Evolutionary conservation across 1,140 invertebrate genomes (phyloP), one percentile per base, ranked within the genome.

Genomic region (Musca domestica): DNA sequence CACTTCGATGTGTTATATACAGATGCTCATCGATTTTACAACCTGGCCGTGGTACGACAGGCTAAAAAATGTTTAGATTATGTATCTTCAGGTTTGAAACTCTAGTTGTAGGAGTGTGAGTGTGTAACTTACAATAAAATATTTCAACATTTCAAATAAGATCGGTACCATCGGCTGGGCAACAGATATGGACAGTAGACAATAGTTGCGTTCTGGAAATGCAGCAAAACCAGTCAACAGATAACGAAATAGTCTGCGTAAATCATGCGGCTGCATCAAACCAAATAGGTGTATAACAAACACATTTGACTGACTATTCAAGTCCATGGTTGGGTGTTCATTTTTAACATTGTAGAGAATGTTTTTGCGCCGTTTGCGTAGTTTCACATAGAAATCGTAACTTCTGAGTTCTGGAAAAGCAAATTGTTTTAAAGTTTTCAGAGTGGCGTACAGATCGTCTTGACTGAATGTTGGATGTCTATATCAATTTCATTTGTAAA

Each of bases 121-220:
- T 54, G 22, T 9, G n/a, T 1, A 22, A 22, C 70, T 71, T 64
- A 69, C 76, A 66, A 74, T 70, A 34, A 78, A 78, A 61, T 76
- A 78, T 15, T 75, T 70, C 3, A 78, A 56, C 15, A 74, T 64
- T 34, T 76, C 73, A 3, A 27, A 0, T 14, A 69, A 54, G 23
- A 66, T 71, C 10, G 46, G 67, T 7, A 66, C 20, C 2, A 41
- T 15, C 2, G 54, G 65, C 12, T 12, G 0, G 0, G 22, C 64
- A 22, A 67, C 66, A 0, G 68, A 30, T 0, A 77, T 22, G 0
- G 64, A 23, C 67, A 80, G 69, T 2, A 80, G 58, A 64, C 77
- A 79, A 63, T 80, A 80, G 14, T 80, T 76, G 9, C 71, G 71
- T 12, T 80, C 70, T 0, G 77, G 77, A 72, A 71, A 77, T 1